These are phyloP conservation scores for Neolamprologus kungweensis DNA, from an alignment of 2,113 vertebrate genomes.

Conservation along the genomic window DNA sequence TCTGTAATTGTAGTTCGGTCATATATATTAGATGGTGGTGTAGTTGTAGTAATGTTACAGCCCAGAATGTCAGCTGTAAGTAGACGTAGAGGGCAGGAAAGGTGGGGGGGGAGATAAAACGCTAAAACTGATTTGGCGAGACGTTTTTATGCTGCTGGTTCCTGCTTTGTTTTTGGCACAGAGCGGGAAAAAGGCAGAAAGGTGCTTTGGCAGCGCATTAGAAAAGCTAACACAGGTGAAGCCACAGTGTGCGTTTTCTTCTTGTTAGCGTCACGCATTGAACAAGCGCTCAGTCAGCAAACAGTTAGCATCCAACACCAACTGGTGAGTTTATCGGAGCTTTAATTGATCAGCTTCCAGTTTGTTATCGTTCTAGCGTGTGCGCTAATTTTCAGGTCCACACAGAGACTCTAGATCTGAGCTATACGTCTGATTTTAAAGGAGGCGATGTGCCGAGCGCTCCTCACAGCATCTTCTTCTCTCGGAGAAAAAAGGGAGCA, in stretches of 20 bases:
- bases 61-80: background rate
- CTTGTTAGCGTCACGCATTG: background rate
- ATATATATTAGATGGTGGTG: background rate
- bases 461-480: background rate
- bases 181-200: background rate
- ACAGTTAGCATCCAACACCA: background rate
- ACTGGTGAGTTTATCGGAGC: background rate
- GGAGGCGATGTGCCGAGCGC: background rate
- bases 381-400: background rate
- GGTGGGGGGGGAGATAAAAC: background rate
- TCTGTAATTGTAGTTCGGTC: background rate
- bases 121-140: background rate
- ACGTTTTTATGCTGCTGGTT: background rate
- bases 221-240: background rate
- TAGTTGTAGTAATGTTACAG: background rate
- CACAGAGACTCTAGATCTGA: background rate
- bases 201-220: background rate
- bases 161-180: background rate
- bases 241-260: background rate
- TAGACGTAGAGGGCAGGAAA: background rate
- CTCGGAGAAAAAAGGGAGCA: background rate
- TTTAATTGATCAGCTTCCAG: background rate
- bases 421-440: background rate
- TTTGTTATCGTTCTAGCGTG: background rate
- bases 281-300: background rate